These are phyloP conservation scores for Speoplatyrhinus poulsoni DNA, from an alignment of 2,113 vertebrate species.

Conservation along the genomic window DNA sequence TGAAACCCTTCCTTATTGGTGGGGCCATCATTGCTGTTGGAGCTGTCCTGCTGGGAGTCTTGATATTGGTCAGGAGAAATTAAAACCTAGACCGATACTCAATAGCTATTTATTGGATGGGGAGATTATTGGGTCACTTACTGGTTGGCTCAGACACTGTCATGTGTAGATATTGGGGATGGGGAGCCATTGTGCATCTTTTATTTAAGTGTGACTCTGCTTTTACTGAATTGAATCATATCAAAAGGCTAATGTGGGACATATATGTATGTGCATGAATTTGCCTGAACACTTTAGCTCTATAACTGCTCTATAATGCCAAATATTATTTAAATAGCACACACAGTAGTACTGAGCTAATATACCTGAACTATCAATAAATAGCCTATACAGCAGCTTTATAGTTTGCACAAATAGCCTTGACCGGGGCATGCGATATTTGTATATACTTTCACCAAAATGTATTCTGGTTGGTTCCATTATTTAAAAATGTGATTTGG, in stretches of 20 bases:
- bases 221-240: slow-evolving; percentile 47
- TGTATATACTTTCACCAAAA: slow-evolving; percentile 38
- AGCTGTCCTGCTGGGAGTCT: slow-evolving; percentile 74
- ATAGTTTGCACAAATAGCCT: slow-evolving; percentile 33
- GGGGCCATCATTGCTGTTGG: slow-evolving; percentile 75
- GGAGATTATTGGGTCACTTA: slow-evolving; percentile 34
- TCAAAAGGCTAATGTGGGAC: slow-evolving; percentile 45
- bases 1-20: slow-evolving; percentile 80
- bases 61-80: slow-evolving; percentile 78
- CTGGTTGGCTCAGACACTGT: slow-evolving; percentile 63
- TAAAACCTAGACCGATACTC: slow-evolving; percentile 56
- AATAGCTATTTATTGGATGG: slow-evolving; percentile 47
- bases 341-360: slow-evolving; percentile 23
- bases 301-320: slow-evolving; percentile 41
- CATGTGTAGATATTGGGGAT: slow-evolving; percentile 39
- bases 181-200: slow-evolving; percentile 52
- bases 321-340: slow-evolving; percentile 18
- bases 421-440: slow-evolving; percentile 33
- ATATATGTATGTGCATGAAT: slow-evolving; percentile 63
- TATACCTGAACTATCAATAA: slow-evolving; percentile 28
- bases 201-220: slow-evolving; percentile 47
- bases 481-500: slow-evolving; percentile 14
- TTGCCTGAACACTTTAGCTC: slow-evolving; percentile 37
- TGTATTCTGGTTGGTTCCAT: slow-evolving; percentile 45
- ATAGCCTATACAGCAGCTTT: slow-evolving; percentile 42